These are phyloP conservation scores for Phycodurus eques DNA, from an alignment of 2,113 vertebrate genomes.

Conservation along the genomic window DNA sequence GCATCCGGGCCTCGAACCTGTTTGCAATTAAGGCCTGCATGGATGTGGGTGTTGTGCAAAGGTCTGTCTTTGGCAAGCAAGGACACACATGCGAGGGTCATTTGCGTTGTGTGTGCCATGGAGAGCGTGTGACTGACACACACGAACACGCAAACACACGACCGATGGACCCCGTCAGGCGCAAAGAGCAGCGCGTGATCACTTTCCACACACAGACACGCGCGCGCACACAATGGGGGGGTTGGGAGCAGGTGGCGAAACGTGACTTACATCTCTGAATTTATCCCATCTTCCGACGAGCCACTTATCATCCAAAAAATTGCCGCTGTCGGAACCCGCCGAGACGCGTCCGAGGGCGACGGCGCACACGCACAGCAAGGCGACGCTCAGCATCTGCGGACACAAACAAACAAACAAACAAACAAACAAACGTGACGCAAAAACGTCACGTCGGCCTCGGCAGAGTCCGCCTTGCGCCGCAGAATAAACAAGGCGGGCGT, in stretches of 20 bases:
- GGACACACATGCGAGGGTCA: conserved; percentile 3
- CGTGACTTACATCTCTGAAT: conserved; percentile 92
- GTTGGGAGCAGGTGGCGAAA: not conserved
- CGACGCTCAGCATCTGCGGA: conserved; percentile 86
- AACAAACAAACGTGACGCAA: not conserved
- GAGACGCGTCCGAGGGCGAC: conserved; percentile 78
- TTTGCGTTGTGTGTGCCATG: conserved; percentile 14
- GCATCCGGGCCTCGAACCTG: conserved; percentile 33
- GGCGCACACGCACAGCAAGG: conserved; percentile 81
- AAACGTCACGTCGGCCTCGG: not conserved
- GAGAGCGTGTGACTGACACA: conserved; percentile 45
- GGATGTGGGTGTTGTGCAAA: conserved; percentile 14
- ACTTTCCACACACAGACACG: conserved; percentile 34
- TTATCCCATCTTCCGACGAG: conserved; percentile 91
- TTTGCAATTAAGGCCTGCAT: conserved; percentile 33
- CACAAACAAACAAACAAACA: conserved; percentile 35
- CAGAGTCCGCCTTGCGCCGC: conserved; percentile 7
- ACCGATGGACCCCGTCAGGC: conserved; percentile 50
- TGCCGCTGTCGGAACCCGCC: conserved; percentile 83
- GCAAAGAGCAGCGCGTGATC: conserved; percentile 63
- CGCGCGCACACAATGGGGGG: not conserved
- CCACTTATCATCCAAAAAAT: conserved; percentile 97
- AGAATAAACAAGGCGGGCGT: conserved; percentile 31
- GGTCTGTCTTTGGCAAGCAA: conserved; percentile 33
- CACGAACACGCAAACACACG: not conserved